Conservation (phyloP, 2,888 invertebrate species). For the Pachydiplax longipennis region DNA sequence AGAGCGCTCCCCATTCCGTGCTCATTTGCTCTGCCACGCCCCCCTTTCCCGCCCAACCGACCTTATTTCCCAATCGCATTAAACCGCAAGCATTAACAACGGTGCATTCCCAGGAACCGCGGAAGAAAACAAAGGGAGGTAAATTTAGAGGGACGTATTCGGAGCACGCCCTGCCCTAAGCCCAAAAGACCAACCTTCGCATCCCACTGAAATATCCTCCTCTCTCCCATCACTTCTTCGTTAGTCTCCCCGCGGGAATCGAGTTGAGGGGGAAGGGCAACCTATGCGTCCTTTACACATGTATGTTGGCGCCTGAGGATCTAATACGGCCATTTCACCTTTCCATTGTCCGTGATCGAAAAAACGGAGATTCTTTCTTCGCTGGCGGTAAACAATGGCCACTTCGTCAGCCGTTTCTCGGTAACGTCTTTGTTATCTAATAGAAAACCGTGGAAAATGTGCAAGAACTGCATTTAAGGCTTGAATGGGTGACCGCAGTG, state of each 20-base stretch:
- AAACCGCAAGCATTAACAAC: slow-evolving; percentile 22
- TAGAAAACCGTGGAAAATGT: too few species aligned
- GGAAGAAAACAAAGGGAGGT: slow-evolving; percentile 27
- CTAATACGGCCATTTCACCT: background rate
- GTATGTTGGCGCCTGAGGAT: background rate
- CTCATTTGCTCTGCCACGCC: background rate
- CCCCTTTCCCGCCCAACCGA: background rate
- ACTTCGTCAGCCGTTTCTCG: too few species aligned
- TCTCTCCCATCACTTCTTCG: background rate
- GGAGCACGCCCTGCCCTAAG: background rate
- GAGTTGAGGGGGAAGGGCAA: background rate
- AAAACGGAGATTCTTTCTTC: background rate
- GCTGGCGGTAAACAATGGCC: background rate
- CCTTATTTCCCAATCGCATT: slow-evolving; percentile 25
- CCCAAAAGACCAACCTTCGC: background rate
- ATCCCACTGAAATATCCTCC: background rate
- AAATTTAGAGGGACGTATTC: slow-evolving; percentile 31
- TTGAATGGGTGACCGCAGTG: too few species aligned
- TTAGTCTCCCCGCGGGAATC: background rate
- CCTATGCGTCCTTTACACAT: background rate
- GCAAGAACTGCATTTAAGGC: too few species aligned
- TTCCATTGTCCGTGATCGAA: background rate
- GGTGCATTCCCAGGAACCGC: background rate
- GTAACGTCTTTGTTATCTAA: too few species aligned
- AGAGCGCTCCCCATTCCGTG: background rate